Percentiles rank a stretch among this genome's conserved stretches.
Conservation (phyloP, 2,888 invertebrate genomes). For the Chouioia cunea region DNA sequence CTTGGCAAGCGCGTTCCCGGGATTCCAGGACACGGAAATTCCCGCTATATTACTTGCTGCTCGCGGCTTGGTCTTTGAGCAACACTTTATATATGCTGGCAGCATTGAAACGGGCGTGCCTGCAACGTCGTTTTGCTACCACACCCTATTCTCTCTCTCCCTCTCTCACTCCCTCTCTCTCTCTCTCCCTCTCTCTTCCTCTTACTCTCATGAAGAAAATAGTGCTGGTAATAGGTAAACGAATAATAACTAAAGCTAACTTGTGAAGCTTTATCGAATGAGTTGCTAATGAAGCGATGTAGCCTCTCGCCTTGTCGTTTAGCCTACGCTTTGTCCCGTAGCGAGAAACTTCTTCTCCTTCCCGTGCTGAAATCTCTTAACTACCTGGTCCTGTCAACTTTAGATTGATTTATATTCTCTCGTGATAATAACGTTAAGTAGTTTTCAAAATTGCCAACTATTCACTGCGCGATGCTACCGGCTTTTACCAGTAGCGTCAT, state of each 20-base stretch:
- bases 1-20: conserved; percentile 21
- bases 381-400: background rate
- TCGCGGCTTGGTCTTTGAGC: conserved; percentile 23
- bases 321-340: conserved; percentile 7
- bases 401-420: no score
- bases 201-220: no score
- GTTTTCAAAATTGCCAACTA: no score
- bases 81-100: conserved; percentile 27
- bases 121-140: no score
- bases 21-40: conserved; percentile 33
- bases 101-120: background rate
- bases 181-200: background rate
- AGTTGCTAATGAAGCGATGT: conserved; percentile 36
- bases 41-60: conserved; percentile 25
- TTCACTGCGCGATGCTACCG: no score
- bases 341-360: background rate
- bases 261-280: conserved; percentile 11
- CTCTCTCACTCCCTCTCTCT: background rate
- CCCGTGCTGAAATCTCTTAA: conserved; percentile 12
- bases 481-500: no score
- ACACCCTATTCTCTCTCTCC: background rate
- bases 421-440: no score
- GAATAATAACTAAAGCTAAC: conserved; percentile 35
- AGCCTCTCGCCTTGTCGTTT: no score
- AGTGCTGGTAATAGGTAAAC: background rate